Evolutionary conservation across 64 coral and sea anemone species (phyloP).

Genomic region (Astreopora myriophthalma): DNA sequence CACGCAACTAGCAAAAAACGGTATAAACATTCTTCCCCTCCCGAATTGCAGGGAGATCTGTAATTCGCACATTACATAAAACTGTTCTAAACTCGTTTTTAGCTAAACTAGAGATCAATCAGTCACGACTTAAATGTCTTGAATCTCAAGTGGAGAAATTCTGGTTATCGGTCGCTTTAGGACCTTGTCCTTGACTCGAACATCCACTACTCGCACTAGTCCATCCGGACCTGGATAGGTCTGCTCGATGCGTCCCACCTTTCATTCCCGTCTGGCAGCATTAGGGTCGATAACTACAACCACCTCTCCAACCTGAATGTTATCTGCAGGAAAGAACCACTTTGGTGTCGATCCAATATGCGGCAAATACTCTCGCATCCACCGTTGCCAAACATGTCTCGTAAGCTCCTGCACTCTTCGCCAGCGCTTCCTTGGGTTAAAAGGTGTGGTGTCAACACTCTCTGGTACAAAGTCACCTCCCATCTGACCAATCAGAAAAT

Average conservation of each 20-base stretch:
- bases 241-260: conserved; percentile 30
- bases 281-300: conserved; percentile 58
- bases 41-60: background rate
- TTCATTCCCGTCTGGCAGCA: conserved; percentile 40
- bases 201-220: conserved; percentile 68
- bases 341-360: conserved; percentile 42
- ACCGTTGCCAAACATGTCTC: conserved; percentile 4
- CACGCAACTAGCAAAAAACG: too few relatives aligned
- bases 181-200: conserved; percentile 24
- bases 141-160: conserved; percentile 53
- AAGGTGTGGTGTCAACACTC: background rate
- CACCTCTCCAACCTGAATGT: conserved; percentile 43
- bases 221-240: conserved; percentile 61
- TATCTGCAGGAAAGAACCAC: conserved; percentile 38
- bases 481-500: background rate
- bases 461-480: background rate
- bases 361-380: conserved; percentile 44
- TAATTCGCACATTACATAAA: background rate
- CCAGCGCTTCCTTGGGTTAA: conserved; percentile 15
- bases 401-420: conserved; percentile 3
- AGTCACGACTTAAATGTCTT: too few relatives aligned
- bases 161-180: conserved; percentile 29
- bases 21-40: conserved; percentile 4
- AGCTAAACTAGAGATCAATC: background rate
- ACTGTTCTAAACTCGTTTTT: background rate